Conservation (phyloP, 2,113 vertebrate genomes). For the Bubo blakistoni region DNA sequence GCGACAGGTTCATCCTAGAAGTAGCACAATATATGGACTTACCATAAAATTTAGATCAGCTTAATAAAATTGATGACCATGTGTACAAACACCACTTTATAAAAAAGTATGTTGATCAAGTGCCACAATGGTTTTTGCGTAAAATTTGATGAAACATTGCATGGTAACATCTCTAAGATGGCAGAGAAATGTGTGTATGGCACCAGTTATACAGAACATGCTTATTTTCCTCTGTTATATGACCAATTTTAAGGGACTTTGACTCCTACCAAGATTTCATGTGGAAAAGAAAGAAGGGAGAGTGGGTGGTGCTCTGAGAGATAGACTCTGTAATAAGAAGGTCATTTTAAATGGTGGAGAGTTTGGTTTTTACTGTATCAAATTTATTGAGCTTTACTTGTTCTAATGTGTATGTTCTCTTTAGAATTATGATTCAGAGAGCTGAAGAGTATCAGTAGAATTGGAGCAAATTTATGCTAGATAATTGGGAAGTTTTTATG, state of each 20-base stretch:
- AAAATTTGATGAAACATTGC: not conserved
- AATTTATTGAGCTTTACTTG: not conserved
- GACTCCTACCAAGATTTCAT: not conserved
- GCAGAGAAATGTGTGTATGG: not conserved
- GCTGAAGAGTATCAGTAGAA: not conserved
- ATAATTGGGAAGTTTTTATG: not conserved
- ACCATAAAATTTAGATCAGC: slow-evolving; percentile 38
- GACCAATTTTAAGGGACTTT: not conserved
- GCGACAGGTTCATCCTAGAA: not conserved
- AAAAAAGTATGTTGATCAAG: slow-evolving; percentile 40
- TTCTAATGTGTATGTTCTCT: not conserved
- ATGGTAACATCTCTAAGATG: not conserved
- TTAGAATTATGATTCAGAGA: not conserved
- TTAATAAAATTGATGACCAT: slow-evolving; percentile 31
- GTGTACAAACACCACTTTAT: slow-evolving; percentile 50
- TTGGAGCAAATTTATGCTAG: not conserved
- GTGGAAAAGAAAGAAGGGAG: not conserved
- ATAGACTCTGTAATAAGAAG: not conserved
- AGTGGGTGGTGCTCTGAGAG: not conserved
- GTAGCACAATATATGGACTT: slow-evolving; percentile 3
- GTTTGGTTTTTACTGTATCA: not conserved
- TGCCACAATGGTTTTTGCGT: slow-evolving; percentile 41
- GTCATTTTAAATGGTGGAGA: not conserved
- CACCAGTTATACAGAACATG: not conserved
- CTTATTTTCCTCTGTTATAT: not conserved